Evolutionary conservation across 2,888 invertebrate genomes (phyloP).

Genomic region (Thecocarcelia acutangulata): DNA sequence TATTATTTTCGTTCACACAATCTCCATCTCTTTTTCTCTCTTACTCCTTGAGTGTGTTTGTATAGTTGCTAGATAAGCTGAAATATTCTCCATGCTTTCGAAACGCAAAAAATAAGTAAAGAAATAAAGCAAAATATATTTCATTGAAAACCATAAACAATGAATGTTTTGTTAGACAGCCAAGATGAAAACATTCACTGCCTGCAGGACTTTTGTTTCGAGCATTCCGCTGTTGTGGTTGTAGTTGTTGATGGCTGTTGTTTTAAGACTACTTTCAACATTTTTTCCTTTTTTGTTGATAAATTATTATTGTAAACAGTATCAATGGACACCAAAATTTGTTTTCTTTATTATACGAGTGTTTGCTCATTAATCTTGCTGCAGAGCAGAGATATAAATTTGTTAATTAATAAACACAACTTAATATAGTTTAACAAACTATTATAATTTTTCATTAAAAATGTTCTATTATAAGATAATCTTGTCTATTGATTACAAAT

Average conservation of each 20-base stretch:
- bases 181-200: slow-evolving; percentile 37
- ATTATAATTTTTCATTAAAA: neutral
- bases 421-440: neutral
- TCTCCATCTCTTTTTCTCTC: neutral
- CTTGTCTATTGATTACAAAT: too few species aligned
- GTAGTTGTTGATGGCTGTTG: neutral
- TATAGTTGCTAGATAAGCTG: neutral
- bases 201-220: slow-evolving; percentile 18
- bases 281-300: neutral
- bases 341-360: neutral
- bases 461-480: too few species aligned
- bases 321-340: neutral
- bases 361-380: neutral
- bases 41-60: neutral
- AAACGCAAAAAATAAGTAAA: slow-evolving; percentile 2
- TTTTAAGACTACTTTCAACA: slow-evolving; percentile 5
- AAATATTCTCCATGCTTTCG: neutral
- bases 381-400: neutral
- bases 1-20: slow-evolving; percentile 3
- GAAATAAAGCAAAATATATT: slow-evolving; percentile 14
- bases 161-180: slow-evolving; percentile 37
- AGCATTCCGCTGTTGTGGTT: neutral
- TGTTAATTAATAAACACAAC: neutral
- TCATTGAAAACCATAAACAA: slow-evolving; percentile 35
- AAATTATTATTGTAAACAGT: slow-evolving; percentile 21